A percentile compares a stretch with the other conserved stretches of the same genome.
These are phyloP conservation scores for Chaetorhynchus papuensis DNA, from an alignment of 2,113 vertebrate species.

Conservation along the genomic window DNA sequence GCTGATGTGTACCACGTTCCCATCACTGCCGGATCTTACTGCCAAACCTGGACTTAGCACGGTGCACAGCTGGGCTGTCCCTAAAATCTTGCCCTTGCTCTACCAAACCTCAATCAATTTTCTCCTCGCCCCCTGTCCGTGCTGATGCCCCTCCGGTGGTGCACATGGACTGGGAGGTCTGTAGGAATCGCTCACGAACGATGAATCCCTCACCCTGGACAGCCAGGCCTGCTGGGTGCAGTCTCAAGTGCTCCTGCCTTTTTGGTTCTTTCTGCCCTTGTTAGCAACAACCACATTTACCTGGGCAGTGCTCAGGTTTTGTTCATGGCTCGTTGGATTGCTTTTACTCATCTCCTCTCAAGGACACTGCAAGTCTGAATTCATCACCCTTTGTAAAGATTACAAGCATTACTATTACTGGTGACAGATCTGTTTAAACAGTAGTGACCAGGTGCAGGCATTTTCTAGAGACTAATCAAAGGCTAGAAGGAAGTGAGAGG, in stretches of 20 bases:
- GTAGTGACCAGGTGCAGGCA: neutral
- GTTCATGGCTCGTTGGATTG: rapidly evolving
- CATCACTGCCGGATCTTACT: neutral
- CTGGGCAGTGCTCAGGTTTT: neutral
- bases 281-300: neutral
- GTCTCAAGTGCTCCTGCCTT: neutral
- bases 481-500: neutral
- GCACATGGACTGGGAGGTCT: neutral
- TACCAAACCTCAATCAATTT: neutral
- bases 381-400: neutral
- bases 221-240: neutral
- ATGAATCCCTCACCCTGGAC: neutral
- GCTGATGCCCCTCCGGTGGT: neutral
- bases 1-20: rapidly evolving
- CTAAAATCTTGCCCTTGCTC: neutral
- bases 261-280: neutral
- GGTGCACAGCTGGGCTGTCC: neutral
- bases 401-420: neutral
- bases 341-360: neutral
- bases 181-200: neutral
- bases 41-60: neutral
- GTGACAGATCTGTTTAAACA: neutral
- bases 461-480: neutral
- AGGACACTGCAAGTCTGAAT: neutral
- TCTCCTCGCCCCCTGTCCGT: rapidly evolving